Base-by-base conservation (phyloP, 1,140 invertebrate species). In the Euura saliciscinereae region DNA sequence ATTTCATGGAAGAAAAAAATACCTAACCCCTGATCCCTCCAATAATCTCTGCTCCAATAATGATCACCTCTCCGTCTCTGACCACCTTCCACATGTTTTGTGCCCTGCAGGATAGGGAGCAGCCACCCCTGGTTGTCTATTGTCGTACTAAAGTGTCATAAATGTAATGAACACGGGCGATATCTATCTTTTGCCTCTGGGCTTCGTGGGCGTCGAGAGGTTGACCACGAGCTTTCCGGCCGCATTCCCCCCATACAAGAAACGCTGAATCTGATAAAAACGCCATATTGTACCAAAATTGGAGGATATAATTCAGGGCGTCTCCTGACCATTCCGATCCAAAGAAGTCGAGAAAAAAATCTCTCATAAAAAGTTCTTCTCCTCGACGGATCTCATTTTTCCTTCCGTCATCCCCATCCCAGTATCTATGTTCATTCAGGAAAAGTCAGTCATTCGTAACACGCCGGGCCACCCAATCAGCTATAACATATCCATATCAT, bases 81-180 rank as follows among this genome's bases (percentile, higher is more conserved):
- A 28, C 28, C 28, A 28, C 28, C 28, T 59, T n/a, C 0, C 8
- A n/a, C 3, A 59, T 59, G 51, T 59, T 59, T 59, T 59, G 51
- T 59, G 51, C 51, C 8, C 8, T 59, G 51, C 13, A 59, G 51
- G 13, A 59, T 3, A n/a, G 13, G 3, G 51, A 59, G 51, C 51
- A 6, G 51, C 10, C 51, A 59, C 8, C 2, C 13, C 51, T 8
- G 51, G 10, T 59, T 59, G 51, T 59, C 51, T 4, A 59, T 59
- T 59, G 51, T 59, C 51, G 51, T 11, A n/a, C 51, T 59, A 59
- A 59, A 59, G 51, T 59, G 51, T 59, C 51, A 59, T 59, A 59
- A 59, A 59, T 59, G 51, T 59, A 59, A 59, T 59, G 51, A 59
- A 59, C 51, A 6, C 51, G 51, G 6, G 51, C 51, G 51, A 59